phyloP scores from a whole-genome alignment of 2,113 vertebrate genomes.

The Gymnarchus niloticus region DNA sequence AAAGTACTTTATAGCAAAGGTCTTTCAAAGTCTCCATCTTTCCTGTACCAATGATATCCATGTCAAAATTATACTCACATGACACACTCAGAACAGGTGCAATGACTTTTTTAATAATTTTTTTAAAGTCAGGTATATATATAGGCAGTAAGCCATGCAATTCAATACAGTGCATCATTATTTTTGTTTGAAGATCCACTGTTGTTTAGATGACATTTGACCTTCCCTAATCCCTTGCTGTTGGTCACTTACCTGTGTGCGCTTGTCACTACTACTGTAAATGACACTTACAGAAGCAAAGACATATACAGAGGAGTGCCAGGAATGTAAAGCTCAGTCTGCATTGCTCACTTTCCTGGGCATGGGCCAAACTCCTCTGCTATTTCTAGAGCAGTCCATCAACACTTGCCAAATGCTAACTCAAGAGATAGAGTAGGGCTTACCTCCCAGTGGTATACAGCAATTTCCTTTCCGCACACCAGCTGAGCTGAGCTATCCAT shows the following conservation, averaged over 20 bases:
- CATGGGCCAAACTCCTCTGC: neutral
- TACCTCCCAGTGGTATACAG: neutral
- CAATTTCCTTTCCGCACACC: neutral
- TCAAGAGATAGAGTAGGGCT: neutral
- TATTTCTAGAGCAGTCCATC: conserved; percentile 20
- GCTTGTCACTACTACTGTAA: neutral
- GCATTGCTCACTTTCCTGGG: neutral
- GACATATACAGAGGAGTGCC: neutral
- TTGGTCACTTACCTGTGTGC: neutral
- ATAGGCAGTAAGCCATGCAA: neutral
- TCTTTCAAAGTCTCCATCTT: neutral
- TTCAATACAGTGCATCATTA: neutral
- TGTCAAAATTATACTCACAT: neutral
- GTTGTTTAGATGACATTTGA: neutral
- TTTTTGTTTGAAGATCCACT: neutral
- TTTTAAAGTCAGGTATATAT: neutral
- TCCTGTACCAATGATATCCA: neutral
- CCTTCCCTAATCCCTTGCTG: neutral
- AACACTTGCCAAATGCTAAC: conserved; percentile 9
- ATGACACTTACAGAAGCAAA: neutral
- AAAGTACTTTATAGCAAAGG: neutral
- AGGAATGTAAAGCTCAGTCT: neutral
- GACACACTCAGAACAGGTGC: neutral
- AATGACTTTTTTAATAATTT: neutral
- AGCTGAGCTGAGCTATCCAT: neutral